phyloP scores from a whole-genome alignment of 2,797 vertebrate genomes.

The Acipenser oxyrinchus region DNA sequence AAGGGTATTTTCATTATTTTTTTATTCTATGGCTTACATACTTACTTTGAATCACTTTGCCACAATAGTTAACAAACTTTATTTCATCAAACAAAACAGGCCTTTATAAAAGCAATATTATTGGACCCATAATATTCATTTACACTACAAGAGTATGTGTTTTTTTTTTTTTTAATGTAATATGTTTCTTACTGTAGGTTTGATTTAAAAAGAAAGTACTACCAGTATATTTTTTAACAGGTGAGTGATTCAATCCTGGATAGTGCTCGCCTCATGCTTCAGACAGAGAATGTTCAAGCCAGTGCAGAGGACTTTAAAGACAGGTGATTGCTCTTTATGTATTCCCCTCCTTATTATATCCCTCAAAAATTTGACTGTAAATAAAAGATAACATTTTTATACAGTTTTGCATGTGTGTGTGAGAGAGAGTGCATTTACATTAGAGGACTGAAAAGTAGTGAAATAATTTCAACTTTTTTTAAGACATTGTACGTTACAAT shows the following conservation, averaged over 20 bases:
- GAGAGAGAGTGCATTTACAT: neutral
- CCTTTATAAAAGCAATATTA: too few species aligned
- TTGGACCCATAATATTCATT: neutral
- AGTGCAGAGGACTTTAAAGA: conserved; percentile 84
- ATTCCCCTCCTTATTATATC: neutral
- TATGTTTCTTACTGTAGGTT: neutral
- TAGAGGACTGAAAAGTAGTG: too few species aligned
- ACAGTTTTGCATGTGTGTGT: conserved; percentile 1
- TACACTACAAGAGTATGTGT: neutral
- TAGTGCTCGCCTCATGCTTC: conserved; percentile 82
- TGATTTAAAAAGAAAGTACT: neutral
- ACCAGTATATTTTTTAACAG: conserved; percentile 38
- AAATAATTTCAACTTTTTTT: too few species aligned
- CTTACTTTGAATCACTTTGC: too few species aligned
- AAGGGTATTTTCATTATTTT: too few species aligned
- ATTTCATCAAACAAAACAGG: too few species aligned
- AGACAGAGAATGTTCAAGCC: conserved; percentile 83
- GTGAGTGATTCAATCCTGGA: conserved; percentile 82
- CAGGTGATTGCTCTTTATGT: conserved; percentile 54
- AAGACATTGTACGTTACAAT: too few species aligned
- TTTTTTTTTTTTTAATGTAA: neutral
- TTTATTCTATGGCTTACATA: too few species aligned
- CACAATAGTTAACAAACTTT: too few species aligned
- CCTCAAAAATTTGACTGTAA: neutral
- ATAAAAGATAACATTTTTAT: neutral